Evolutionary conservation across 2,888 invertebrate species (phyloP).

Genomic region (Abrostola triplasia): DNA sequence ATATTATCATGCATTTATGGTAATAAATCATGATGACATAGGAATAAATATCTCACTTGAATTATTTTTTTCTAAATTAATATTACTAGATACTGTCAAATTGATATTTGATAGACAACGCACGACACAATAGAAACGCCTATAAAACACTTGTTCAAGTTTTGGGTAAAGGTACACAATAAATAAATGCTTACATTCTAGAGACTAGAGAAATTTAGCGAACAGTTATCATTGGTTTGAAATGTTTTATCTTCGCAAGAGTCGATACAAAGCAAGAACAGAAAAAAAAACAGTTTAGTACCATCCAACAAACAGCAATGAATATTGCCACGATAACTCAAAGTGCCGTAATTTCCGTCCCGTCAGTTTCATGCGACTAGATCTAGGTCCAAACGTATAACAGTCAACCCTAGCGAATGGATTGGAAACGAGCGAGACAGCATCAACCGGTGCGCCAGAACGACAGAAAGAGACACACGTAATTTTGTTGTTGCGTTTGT

Average conservation of each 20-base stretch:
- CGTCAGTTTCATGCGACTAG: conserved; percentile 62
- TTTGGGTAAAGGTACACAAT: too few relatives aligned
- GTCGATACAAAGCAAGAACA: conserved; percentile 16
- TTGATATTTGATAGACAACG: too few relatives aligned
- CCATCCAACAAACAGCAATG: conserved; percentile 59
- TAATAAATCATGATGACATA: too few relatives aligned
- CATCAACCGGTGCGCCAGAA: conserved; percentile 15
- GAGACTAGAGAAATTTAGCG: too few relatives aligned
- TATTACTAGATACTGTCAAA: too few relatives aligned
- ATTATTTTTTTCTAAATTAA: too few relatives aligned
- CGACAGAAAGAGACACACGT: conserved; percentile 39
- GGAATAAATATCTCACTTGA: too few relatives aligned
- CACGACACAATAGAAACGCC: too few relatives aligned
- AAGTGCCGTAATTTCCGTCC: conserved; percentile 65
- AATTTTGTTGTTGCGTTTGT: conserved; percentile 44
- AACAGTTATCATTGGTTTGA: conserved; percentile 23
- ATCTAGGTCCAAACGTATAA: conserved; percentile 58
- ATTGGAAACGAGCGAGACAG: conserved; percentile 35
- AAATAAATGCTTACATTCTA: too few relatives aligned
- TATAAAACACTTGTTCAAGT: too few relatives aligned
- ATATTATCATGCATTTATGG: too few relatives aligned
- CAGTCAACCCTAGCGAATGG: conserved; percentile 45
- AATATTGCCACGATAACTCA: conserved; percentile 63
- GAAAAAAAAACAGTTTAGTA: conserved; percentile 49
- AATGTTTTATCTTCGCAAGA: conserved; percentile 20